Evolutionary conservation across 2,888 invertebrate genomes (phyloP), one percentile per base, ranked within the genome.

Genomic region (Brachypterus glaber): DNA sequence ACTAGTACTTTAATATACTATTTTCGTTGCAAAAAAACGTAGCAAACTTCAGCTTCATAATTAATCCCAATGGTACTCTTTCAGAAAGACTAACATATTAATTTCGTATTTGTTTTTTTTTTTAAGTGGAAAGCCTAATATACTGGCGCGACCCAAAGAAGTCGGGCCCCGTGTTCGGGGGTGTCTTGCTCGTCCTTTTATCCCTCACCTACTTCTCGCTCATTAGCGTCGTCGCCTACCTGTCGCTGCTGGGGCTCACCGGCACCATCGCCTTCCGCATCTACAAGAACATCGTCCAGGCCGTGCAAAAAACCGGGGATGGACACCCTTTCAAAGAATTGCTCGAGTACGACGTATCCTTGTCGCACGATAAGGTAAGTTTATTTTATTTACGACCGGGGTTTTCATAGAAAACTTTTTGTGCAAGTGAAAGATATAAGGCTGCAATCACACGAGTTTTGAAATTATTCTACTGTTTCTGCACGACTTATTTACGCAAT

Each of bases 91-190:
- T 27, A 27, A 27, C 27, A 4, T 5, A 27, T 27, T 27, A n/a
- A n/a, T n/a, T n/a, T n/a, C n/a, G n/a, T n/a, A n/a, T n/a, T 27
- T 11, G 7, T 27, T 27, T 58, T 59, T 57, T 56, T 50, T 52
- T 77, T 78, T 5, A 74, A 90, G 90, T 90, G 78, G 85, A 90
- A 70, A 88, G 91, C 62, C 76, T 97, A 68, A 85, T 98, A 67
- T 96, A 97, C 75, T 98, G 97, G 97, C 82, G 95, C 52, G 87
- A 90, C 72, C 85, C 91, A 54, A 89, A 86, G 72, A 90, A 87
- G 70, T 89, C 92, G 49, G 97, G 91, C 52, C 79, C 84, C 58
- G 92, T 92, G 49, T 90, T 97, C 66, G 93, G 90, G 62, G 82
- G 82, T 53, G 82, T 88, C 53, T 76, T 97, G 61, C 77, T 84